Evolutionary conservation across 2,888 invertebrate genomes (phyloP).

Genomic region (Hoplodrina blanda): DNA sequence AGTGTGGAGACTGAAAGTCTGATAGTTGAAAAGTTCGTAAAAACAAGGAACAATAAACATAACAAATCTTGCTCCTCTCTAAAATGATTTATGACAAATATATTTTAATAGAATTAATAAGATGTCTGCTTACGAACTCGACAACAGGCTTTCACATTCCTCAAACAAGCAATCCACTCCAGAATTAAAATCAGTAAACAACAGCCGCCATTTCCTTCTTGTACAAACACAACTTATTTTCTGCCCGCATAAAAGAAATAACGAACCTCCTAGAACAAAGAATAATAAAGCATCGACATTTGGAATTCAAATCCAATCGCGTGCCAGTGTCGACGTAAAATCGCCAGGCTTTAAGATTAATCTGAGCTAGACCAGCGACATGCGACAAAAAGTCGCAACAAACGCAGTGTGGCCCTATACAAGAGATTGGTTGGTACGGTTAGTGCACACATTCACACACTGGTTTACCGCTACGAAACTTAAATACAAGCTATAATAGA

Average conservation of each 20-base stretch:
- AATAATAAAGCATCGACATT: constrained; percentile 56
- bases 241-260: constrained; percentile 17
- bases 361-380: constrained; percentile 52
- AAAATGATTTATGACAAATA: too few species aligned
- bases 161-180: background rate
- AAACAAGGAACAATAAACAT: too few species aligned
- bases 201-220: background rate
- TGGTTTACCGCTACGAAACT: background rate
- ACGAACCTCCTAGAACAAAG: constrained; percentile 41
- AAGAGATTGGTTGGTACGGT: constrained; percentile 69
- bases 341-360: constrained; percentile 57
- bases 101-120: background rate
- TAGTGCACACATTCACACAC: constrained; percentile 51
- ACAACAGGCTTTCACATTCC: background rate
- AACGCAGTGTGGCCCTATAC: constrained; percentile 63
- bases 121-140: background rate
- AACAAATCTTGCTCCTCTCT: too few species aligned
- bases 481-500: background rate
- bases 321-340: constrained; percentile 52
- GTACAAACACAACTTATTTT: constrained; percentile 16
- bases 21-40: too few species aligned
- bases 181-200: constrained; percentile 25
- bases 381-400: constrained; percentile 57
- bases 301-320: constrained; percentile 57
- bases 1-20: too few species aligned